Evolutionary conservation across 2,797 vertebrate genomes (phyloP), one percentile per base, ranked within the genome.

Genomic region (Phylloscopus collybita): DNA sequence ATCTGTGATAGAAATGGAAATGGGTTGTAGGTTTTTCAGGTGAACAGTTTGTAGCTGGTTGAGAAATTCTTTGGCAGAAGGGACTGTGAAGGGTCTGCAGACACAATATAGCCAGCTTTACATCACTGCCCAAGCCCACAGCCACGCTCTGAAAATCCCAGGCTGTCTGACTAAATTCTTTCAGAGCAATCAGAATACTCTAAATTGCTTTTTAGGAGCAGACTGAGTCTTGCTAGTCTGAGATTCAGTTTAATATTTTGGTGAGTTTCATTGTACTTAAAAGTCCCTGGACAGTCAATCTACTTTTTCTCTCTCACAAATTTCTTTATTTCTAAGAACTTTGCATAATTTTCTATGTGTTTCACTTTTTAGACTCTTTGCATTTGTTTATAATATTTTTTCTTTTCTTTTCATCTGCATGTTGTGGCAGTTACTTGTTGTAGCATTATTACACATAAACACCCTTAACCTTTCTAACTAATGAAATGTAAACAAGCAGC

Each of bases 131-230:
- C 93, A 94, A 91, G 79, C 79, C 66, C 64, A 19, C 13, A 80
- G 60, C 53, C 61, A 20, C 1, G 29, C 64, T 91, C 89, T 93
- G 86, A 93, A 88, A 89, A 87, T 72, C 72, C 45, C 67, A 80
- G 60, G 19, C 45, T 87, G 71, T 32, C 67, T 85, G 75, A 67
- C 49, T 91, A 71, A 93, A 85, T 90, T 57, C 75, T 91, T 72
- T 87, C 79, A 71, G 67, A 87, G 74, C 72, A 88, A 94, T 93
- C 88, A 92, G 78, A 91, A 82, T 82, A 67, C 57, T 78, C 50
- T 47, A 89, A 93, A 85, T 92, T 91, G 84, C 71, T 92, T 95
- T 93, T 89, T 36, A 85, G 57, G 30, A 80, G 26, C 42, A 74
- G 69, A 32, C 53, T 61, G 47, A 38, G 26, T 87, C 64, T 72